Conservation (phyloP, 2,113 vertebrate species). For the Calyptomena viridis region DNA sequence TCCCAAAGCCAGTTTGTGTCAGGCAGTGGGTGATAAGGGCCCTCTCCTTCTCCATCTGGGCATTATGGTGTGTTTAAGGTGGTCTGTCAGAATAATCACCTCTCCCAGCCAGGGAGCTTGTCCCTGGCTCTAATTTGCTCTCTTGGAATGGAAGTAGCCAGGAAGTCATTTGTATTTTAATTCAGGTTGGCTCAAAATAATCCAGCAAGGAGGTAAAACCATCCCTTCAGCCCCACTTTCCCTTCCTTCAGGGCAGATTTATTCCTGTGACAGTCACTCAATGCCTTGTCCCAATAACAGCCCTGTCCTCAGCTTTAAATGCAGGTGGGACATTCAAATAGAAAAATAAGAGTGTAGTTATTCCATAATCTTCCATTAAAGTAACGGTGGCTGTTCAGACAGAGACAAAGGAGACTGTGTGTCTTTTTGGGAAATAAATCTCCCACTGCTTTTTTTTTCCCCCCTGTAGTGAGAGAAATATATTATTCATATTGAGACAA, state of each 20-base stretch:
- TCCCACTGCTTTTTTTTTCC: background rate
- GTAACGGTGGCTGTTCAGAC: background rate
- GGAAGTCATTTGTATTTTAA: background rate
- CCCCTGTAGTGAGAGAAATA: background rate
- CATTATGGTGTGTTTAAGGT: background rate
- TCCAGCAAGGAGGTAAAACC: background rate
- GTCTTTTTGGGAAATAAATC: background rate
- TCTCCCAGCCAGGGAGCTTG: background rate
- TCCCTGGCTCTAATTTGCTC: background rate
- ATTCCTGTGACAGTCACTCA: background rate
- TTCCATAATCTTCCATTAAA: background rate
- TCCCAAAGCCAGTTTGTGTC: background rate
- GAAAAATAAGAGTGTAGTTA: background rate
- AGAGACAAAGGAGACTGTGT: constrained; percentile 12
- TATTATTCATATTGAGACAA: constrained; percentile 31
- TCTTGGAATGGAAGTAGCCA: background rate
- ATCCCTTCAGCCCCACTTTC: background rate
- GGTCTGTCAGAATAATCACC: constrained; percentile 33
- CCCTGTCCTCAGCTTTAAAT: background rate
- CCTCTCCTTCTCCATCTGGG: background rate
- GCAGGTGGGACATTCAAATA: constrained; percentile 13
- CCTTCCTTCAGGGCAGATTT: background rate
- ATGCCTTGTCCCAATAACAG: background rate
- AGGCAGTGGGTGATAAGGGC: background rate
- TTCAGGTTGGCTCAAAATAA: background rate